Evolutionary conservation across 2,113 vertebrate genomes (phyloP).

Genomic region (Gobio gobio): DNA sequence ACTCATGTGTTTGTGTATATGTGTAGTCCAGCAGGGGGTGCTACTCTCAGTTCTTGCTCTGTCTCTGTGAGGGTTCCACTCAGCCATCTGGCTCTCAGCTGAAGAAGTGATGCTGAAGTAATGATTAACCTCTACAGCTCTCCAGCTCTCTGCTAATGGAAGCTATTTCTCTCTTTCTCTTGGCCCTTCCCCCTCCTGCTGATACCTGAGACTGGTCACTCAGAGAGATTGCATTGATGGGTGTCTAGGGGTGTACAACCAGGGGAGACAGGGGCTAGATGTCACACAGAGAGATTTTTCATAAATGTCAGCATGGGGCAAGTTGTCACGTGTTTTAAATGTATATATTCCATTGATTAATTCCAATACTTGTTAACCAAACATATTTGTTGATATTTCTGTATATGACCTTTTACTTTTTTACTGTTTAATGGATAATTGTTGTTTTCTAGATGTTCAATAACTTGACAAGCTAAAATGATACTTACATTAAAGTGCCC

Average conservation of each 20-base stretch:
- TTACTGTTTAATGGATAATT: too few relatives aligned
- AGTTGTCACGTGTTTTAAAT: not conserved
- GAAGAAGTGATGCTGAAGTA: constrained; percentile 69
- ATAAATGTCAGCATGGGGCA: not conserved
- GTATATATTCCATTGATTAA: not conserved
- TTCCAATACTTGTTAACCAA: not conserved
- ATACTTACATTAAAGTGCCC: not conserved
- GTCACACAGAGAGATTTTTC: not conserved
- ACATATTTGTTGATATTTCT: too few relatives aligned
- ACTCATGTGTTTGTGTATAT: constrained; percentile 46
- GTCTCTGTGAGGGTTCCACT: constrained; percentile 70
- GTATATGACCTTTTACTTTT: too few relatives aligned
- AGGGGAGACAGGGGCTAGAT: not conserved
- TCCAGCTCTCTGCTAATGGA: constrained; percentile 41
- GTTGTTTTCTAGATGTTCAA: too few relatives aligned
- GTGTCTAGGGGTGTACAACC: not conserved
- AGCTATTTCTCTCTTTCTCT: not conserved
- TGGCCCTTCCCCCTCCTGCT: not conserved
- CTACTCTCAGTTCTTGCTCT: constrained; percentile 62
- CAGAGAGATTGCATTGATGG: constrained; percentile 17
- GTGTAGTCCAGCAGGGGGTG: constrained; percentile 71
- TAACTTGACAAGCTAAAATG: not conserved
- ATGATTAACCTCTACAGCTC: constrained; percentile 68
- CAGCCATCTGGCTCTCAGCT: constrained; percentile 77
- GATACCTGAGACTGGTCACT: constrained; percentile 10